Evolutionary conservation across 2,113 vertebrate species (phyloP), one percentile per base, ranked within the genome.

Genomic region (Formicarius rufipectus): DNA sequence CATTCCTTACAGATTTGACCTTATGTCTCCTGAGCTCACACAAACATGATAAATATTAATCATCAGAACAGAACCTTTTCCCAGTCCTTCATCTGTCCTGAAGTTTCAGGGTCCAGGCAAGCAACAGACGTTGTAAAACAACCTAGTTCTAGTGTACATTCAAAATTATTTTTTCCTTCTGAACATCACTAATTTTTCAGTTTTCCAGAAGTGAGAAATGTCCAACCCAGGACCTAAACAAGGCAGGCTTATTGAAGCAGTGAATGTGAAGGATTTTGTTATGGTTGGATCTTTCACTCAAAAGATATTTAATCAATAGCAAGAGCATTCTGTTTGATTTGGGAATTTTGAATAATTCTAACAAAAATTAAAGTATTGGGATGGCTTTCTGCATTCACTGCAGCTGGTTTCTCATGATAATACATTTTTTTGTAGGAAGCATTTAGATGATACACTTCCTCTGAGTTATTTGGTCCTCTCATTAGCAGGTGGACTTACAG

Each of bases 21-120:
- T 50, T n/a, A 35, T 25, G 4, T 52, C 24, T 89, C 30, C 23
- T 3, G 14, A 53, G 21, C 16, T 90, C 7, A 33, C 8, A 67
- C 3, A 53, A 68, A 50, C 0, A 0, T 12, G 20, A 58, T 33
- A 27, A 63, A 42, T 58, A 66, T 31, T 39, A 60, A 40, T 58
- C 7, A 55, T 35, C 45, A 56, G 22, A 88, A 60, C 2, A 81
- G 31, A 7, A 16, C 27, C 3, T 84, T 63, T 53, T 72, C 44
- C 20, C 17, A 72, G 4, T 62, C 14, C 14, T 55, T 10, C 11
- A 7, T 53, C 19, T 82, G 8, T 5, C 8, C 9, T 50, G 31
- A 71, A 3, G 3, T 81, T 44, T 8, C 44, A 58, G 3, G 6
- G 6, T 55, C 25, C 23, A 62, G 7, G 21, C 6, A 84, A 92